These are phyloP conservation scores for Bubo blakistoni DNA, from an alignment of 2,113 vertebrate genomes.

Conservation along the genomic window DNA sequence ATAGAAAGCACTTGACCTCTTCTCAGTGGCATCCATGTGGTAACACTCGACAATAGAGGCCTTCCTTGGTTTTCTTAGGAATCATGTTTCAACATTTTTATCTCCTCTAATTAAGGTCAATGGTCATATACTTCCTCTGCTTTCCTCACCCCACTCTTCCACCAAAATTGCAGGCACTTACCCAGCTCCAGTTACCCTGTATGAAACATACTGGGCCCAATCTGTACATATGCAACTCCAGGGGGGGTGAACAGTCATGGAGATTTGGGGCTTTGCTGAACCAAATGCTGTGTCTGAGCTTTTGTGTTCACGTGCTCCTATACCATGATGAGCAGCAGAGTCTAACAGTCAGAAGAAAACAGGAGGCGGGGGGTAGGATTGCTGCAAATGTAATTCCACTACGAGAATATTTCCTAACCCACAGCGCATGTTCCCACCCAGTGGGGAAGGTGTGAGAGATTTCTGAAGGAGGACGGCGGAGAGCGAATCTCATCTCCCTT, in stretches of 20 bases:
- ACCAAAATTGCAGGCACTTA: neutral
- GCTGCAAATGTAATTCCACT: constrained; percentile 38
- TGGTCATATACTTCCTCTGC: neutral
- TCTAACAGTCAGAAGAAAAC: neutral
- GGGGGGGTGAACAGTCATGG: neutral
- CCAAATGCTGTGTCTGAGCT: neutral
- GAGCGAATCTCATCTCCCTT: constrained; percentile 12
- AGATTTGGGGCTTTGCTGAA: neutral
- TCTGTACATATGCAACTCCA: neutral
- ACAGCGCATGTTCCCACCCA: constrained; percentile 28
- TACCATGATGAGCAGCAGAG: neutral
- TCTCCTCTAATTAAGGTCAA: constrained; percentile 31
- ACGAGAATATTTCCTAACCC: neutral
- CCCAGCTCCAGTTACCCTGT: neutral
- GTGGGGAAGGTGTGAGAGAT: constrained; percentile 53
- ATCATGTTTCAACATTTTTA: constrained; percentile 24
- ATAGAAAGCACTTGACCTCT: constrained; percentile 53
- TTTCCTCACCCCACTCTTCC: neutral
- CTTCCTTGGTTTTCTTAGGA: constrained; percentile 26
- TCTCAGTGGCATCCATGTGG: constrained; percentile 38
- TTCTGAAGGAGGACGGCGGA: constrained; percentile 9
- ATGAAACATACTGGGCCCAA: neutral
- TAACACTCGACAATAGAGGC: neutral
- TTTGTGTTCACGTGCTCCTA: neutral
- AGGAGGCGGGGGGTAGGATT: neutral